These are phyloP conservation scores for Stenodera caucasica DNA, from an alignment of 2,888 invertebrate genomes.

Conservation along the genomic window DNA sequence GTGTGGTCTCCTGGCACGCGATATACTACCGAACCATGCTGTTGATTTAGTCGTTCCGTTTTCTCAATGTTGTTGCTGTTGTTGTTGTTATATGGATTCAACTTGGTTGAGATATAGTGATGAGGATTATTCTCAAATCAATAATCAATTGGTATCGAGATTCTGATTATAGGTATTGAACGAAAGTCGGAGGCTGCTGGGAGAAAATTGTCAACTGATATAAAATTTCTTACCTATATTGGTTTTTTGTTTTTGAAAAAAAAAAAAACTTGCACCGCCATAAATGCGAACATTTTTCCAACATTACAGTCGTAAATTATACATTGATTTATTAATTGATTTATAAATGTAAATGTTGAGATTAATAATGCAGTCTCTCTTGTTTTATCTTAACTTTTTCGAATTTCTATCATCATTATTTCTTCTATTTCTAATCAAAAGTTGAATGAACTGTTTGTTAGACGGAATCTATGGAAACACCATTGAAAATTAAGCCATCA, in stretches of 20 bases:
- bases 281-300: not conserved
- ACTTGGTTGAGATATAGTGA: slow-evolving; percentile 2
- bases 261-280: slow-evolving; percentile 2
- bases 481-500: slow-evolving; percentile 40
- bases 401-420: too few relatives aligned
- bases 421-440: not conserved
- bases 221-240: too few relatives aligned
- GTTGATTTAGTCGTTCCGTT: slow-evolving; percentile 38
- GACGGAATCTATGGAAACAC: slow-evolving; percentile 25
- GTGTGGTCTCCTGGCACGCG: slow-evolving; percentile 55
- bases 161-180: too few relatives aligned
- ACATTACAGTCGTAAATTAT: slow-evolving; percentile 33
- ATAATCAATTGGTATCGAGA: too few relatives aligned
- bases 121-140: too few relatives aligned
- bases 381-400: too few relatives aligned
- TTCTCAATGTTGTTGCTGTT: slow-evolving; percentile 4
- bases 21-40: slow-evolving; percentile 50
- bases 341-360: too few relatives aligned
- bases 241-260: not conserved
- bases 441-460: not conserved
- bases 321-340: slow-evolving; percentile 37
- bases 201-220: too few relatives aligned
- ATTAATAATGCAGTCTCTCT: too few relatives aligned
- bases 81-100: not conserved
- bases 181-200: too few relatives aligned